Base-by-base conservation (phyloP, 1,140 invertebrate genomes). In the Drosophila kohkoa region DNA sequence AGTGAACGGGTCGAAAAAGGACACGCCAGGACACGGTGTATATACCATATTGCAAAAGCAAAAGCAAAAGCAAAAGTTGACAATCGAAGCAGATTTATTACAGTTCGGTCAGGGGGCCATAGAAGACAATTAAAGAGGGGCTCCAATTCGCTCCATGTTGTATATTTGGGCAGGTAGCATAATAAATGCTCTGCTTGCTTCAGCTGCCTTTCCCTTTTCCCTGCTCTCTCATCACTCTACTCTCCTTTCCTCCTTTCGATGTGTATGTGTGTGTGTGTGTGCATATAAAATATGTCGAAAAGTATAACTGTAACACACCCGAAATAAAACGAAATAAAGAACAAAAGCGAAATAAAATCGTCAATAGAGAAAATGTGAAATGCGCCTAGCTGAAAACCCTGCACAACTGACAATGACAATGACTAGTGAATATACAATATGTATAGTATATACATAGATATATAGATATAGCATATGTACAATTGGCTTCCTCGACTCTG, bases 111-210 rank as follows among this genome's bases (percentile, higher is more conserved):
- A 32, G 35, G n/a, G 41, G 32, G 15, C 63, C 55, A 67, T 66
- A 68, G 69, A 74, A 74, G 79, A 88, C 82, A 87, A 87, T 87
- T 88, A 88, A 87, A 88, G 64, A 62, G 78, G 28, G 35, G 20
- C 3, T 25, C 20, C 20, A 25, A 25, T 25, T 25, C 20, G 20
- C 46, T 10, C 70, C 15, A 52, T 52, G 15, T 35, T 68, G 38
- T 52, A 20, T 73, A 51, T 60, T 57, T 72, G 66, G 10, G n/a
- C 54, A 41, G 55, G 52, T 58, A 32, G 51, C 25, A 54, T 16
- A 54, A 20, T 20, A 65, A 41, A 57, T 52, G 35, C n/a, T 30
- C 58, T 73, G 20, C 20, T 25, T 25, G 20, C 20, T 25, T 25
- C 20, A 25, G 20, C 41, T 20, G n/a, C 32, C 13, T 5, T 16